Base-by-base conservation (phyloP, 2,888 invertebrate species). In the Venusia cambrica region DNA sequence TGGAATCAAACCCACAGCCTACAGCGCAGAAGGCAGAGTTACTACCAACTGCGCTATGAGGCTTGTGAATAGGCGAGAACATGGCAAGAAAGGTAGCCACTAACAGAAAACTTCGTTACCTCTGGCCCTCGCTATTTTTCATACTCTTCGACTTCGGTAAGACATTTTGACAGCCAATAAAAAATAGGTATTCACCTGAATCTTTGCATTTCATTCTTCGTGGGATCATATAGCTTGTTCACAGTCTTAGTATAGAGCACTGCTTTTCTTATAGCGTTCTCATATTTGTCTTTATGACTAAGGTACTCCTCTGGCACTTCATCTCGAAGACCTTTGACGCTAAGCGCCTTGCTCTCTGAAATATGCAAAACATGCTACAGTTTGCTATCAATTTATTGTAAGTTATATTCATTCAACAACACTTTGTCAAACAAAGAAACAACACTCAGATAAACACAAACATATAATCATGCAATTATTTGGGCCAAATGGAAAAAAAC, bases 211-310 rank as follows among this genome's bases (percentile, higher is more conserved):
- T 91, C 90, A 22, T 46, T 55, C 15, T 88, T 90, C 49, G 87
- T 89, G 3, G 91, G 91, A 32, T 89, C 80, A 2, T 88, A 76
- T 47, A 91, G 89, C 17, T 92, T 68, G 17, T 90, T 77, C 33
- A 91, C 87, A 0, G 92, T 87, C 67, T 91, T 90, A 16, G 88
- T 87, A 34, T 93, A 88, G 15, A 93, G 62, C 4, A 75, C 74
- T 1, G 92, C 89, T 66, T 93, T 94, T 2, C 92, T 89, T 5
- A 95, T 57, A 1, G 92, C 90, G 57, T 94, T 90, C 62, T 94
- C 94, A 67, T 95, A 96, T 45, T 92, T 90, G 54, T 96, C 94
- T 57, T 94, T 94, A 60, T 96, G 94, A 38, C 94, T 94, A 40
- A 94, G 78, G 64, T 93, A 96, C 36, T 93, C 93, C 13, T 90